These are phyloP conservation scores for Callosobruchus maculatus DNA, from an alignment of 2,888 invertebrate genomes.

Conservation along the genomic window DNA sequence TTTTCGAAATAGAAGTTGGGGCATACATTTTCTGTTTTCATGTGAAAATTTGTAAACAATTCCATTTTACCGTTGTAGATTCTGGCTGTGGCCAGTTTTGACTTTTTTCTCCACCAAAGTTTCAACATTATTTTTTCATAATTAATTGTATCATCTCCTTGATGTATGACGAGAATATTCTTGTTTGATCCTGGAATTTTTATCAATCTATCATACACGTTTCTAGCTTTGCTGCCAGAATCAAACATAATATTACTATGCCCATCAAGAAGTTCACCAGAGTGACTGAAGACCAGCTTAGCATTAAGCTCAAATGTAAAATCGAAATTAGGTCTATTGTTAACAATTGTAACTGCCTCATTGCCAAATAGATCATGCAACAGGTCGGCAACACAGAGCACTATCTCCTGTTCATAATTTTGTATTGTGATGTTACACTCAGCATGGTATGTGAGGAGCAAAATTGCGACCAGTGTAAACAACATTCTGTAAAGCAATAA, in stretches of 20 bases:
- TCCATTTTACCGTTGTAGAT: background rate
- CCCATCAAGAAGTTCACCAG: background rate
- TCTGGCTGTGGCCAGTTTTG: background rate
- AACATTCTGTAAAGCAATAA: background rate
- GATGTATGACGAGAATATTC: background rate
- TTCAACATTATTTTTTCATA: background rate
- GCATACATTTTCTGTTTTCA: background rate
- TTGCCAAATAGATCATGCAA: background rate
- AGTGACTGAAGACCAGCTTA: background rate
- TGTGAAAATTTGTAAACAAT: constrained; percentile 1
- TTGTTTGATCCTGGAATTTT: background rate
- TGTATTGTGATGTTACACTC: background rate
- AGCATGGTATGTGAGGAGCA: background rate
- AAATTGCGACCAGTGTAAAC: background rate
- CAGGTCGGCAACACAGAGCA: background rate
- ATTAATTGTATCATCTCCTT: background rate
- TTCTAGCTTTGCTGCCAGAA: background rate
- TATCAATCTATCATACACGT: background rate
- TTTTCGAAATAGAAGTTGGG: background rate
- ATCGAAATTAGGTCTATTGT: background rate
- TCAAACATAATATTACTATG: background rate
- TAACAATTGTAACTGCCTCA: background rate
- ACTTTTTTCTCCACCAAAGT: background rate
- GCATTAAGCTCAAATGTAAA: background rate
- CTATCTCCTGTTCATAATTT: background rate